Evolutionary conservation across 2,797 vertebrate species (phyloP).

Genomic region (Manis pentadactyla): DNA sequence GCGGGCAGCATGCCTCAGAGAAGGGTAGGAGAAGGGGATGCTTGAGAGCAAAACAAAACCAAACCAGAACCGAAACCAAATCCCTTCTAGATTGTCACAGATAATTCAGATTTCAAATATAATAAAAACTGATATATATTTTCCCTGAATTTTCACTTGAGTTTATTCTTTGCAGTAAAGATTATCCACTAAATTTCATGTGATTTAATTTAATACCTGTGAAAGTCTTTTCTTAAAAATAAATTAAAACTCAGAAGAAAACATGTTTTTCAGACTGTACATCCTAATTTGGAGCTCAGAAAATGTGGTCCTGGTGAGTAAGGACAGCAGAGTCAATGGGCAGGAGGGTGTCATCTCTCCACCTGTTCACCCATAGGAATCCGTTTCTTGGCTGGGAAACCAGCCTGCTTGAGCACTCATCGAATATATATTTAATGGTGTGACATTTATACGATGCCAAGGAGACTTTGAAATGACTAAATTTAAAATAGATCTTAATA

Average conservation of each 20-base stretch:
- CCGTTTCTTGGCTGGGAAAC: conserved; percentile 18
- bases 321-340: neutral
- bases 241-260: conserved; percentile 28
- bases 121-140: neutral
- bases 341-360: neutral
- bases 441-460: conserved; percentile 60
- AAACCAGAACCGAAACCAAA: neutral
- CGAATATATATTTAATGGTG: conserved; percentile 68
- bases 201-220: conserved; percentile 58
- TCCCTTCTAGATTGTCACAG: neutral
- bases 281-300: conserved; percentile 43
- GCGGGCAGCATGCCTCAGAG: neutral
- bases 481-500: conserved; percentile 75
- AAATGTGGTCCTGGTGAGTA: neutral
- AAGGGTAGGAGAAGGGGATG: neutral
- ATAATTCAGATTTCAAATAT: neutral
- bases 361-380: neutral
- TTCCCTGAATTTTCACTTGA: neutral
- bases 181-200: conserved; percentile 28
- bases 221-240: conserved; percentile 59
- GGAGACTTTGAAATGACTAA: conserved; percentile 72
- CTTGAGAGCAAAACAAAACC: neutral
- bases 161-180: conserved; percentile 37
- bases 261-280: conserved; percentile 66
- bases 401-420: conserved; percentile 34